Evolutionary conservation across 2,888 invertebrate genomes (phyloP), one percentile per base, ranked within the genome.

Genomic region (Nymphalis polychloros): DNA sequence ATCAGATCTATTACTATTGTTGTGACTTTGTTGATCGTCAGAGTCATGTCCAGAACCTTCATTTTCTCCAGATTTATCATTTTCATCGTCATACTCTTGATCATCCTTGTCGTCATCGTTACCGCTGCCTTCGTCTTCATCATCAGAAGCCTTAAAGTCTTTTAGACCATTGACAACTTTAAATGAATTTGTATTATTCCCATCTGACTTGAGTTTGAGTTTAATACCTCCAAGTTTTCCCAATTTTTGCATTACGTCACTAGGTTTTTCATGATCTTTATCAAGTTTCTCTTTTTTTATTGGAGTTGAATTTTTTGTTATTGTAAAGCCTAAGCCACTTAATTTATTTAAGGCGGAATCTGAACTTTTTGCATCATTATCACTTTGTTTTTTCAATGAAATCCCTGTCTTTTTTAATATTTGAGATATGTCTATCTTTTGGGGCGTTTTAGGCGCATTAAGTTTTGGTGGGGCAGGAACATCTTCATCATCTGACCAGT

Each of bases 401-500:
- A 92, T 71, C 7, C 90, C 90, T 6, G 86, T 84, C 61, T 89
- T 89, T 63, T 88, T 87, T 2, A 89, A 82, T 69, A 90, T 81
- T 81, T 88, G 86, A 1, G 90, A 88, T 72, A 91, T 86, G 68
- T 92, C 90, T 50, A 90, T 81, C 82, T 92, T 92, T 79, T 90
- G 88, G 63, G 90, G 89, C 71, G 87, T 81, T 76, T 81, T 81
- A 67, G 78, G 75, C 72, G 76, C 74, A 50, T 75, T 72, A 35
- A 78, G 63, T 70, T 79, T 80, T 27, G 79, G 77, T 63, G 81
- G 76, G 19, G 78, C 76, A 6, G 81, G 75, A 27, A 76, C 76
- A n/a, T 84, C 86, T 49, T 92, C 92, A 50, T 92, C 91, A 67
- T 92, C 93, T 0, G 90, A 87, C 90, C 90, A 92, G 75, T 89